Evolutionary conservation across 2,888 invertebrate species (phyloP).

Genomic region (Tipula vernalis): DNA sequence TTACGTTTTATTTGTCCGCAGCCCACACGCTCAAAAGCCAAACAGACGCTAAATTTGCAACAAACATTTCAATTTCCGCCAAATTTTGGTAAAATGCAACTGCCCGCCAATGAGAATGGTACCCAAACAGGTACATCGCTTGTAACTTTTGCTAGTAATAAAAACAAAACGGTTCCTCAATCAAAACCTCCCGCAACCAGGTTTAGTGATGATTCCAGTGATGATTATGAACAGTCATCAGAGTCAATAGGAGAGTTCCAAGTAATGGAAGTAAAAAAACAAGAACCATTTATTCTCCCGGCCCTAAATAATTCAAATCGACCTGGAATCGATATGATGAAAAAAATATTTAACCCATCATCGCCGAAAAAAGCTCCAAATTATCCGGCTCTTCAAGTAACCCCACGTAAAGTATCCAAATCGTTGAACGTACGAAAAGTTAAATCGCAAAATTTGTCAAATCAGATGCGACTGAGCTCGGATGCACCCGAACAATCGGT

Average conservation of each 20-base stretch:
- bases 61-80: conserved; percentile 14
- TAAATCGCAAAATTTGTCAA: not conserved
- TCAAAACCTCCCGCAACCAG: not conserved
- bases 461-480: not conserved
- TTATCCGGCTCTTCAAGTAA: not conserved
- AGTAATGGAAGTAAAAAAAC: not conserved
- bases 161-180: not conserved
- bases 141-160: not conserved
- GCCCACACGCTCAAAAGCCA: not conserved
- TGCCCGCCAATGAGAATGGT: not conserved
- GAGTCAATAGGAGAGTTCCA: not conserved
- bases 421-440: not conserved
- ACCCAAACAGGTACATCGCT: not conserved
- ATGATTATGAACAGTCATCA: not conserved
- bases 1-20: not conserved
- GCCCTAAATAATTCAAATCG: not conserved
- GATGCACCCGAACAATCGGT: not conserved
- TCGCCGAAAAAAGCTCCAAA: not conserved
- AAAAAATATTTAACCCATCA: not conserved
- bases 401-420: not conserved
- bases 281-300: not conserved
- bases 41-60: conserved; percentile 14
- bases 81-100: not conserved
- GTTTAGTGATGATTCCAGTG: not conserved
- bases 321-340: not conserved